Percentiles rank a stretch among this genome's conserved stretches.
Conservation (phyloP, 2,888 invertebrate genomes). For the Charanyca ferruginea region DNA sequence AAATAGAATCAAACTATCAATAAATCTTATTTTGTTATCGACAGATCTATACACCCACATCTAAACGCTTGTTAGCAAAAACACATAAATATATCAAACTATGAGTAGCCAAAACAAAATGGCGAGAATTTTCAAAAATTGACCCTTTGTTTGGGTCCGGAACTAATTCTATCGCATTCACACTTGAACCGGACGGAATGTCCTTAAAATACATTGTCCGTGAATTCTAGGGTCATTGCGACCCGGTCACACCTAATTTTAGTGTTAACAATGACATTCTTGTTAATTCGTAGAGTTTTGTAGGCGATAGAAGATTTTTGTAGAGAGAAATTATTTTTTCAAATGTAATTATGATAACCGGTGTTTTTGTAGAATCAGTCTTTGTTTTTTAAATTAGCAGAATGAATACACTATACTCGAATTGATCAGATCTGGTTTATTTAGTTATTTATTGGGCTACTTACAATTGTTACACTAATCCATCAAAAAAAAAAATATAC, state of each 20-base stretch:
- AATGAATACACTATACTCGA: too few species aligned
- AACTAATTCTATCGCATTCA: constrained; percentile 87
- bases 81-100: constrained; percentile 82
- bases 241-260: constrained; percentile 84
- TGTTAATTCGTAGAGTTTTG: constrained; percentile 32
- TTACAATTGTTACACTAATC: too few species aligned
- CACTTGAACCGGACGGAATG: constrained; percentile 84
- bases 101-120: constrained; percentile 78
- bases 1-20: constrained; percentile 17
- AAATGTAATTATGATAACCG: not conserved
- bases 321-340: not conserved
- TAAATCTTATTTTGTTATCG: constrained; percentile 58
- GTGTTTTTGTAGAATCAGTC: too few species aligned
- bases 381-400: not conserved
- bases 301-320: not conserved
- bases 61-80: constrained; percentile 75
- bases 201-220: constrained; percentile 88
- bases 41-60: constrained; percentile 76
- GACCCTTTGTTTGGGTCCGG: constrained; percentile 84
- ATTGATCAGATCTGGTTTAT: too few species aligned
- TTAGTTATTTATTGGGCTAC: too few species aligned
- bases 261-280: constrained; percentile 71
- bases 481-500: too few species aligned
- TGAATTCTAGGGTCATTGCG: constrained; percentile 85
- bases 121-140: constrained; percentile 78